These are phyloP conservation scores for Poeciliopsis turneri DNA, from an alignment of 2,797 vertebrate species.

Conservation along the genomic window DNA sequence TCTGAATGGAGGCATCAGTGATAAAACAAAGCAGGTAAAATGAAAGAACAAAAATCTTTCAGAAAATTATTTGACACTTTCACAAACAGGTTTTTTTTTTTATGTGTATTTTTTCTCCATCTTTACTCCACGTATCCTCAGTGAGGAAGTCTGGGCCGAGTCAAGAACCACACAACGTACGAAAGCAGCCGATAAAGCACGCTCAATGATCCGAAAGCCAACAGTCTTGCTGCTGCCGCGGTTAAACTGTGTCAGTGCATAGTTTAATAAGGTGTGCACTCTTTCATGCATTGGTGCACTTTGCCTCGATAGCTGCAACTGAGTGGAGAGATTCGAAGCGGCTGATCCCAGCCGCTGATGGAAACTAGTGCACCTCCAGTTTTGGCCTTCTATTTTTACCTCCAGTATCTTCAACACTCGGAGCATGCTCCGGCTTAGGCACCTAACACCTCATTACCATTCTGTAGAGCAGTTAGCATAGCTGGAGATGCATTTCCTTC, in stretches of 20 bases:
- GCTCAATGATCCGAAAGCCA: not conserved
- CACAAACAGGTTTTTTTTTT: not conserved
- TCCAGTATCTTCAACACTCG: slow-evolving; percentile 61
- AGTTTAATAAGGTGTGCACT: slow-evolving; percentile 28
- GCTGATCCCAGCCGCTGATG: slow-evolving; percentile 50
- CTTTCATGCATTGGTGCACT: slow-evolving; percentile 21
- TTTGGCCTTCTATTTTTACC: slow-evolving; percentile 66
- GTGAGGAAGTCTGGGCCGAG: slow-evolving; percentile 19
- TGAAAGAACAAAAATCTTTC: not conserved
- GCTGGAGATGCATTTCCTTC: slow-evolving; percentile 35
- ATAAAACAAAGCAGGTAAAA: not conserved
- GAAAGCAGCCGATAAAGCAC: slow-evolving; percentile 37
- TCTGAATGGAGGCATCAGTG: not conserved
- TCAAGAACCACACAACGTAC: slow-evolving; percentile 20
- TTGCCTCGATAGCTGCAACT: slow-evolving; percentile 41
- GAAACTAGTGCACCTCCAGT: slow-evolving; percentile 61
- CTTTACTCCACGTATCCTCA: slow-evolving; percentile 16
- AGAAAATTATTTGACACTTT: not conserved
- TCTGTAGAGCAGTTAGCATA: slow-evolving; percentile 70
- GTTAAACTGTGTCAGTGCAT: slow-evolving; percentile 9
- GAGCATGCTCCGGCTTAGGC: slow-evolving; percentile 50
- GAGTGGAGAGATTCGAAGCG: slow-evolving; percentile 57
- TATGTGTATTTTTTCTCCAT: not conserved
- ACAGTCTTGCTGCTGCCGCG: slow-evolving; percentile 12
- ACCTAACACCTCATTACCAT: slow-evolving; percentile 74